Percentiles rank a stretch among this genome's conserved stretches.
Conservation (phyloP, 2,888 invertebrate genomes). For the Cheilosia grossa region DNA sequence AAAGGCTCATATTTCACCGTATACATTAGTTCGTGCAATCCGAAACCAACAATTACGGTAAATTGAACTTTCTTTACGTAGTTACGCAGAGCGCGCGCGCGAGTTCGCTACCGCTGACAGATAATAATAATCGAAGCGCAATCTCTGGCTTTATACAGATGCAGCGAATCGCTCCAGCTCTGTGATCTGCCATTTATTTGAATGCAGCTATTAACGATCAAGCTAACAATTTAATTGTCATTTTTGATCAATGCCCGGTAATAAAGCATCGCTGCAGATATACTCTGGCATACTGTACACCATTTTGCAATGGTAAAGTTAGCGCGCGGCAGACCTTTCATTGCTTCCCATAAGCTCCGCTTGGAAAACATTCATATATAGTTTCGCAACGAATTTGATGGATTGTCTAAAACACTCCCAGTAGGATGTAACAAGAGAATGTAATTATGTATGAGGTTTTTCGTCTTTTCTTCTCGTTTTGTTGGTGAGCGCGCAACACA, state of each 20-base stretch:
- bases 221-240: constrained; percentile 72
- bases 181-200: constrained; percentile 28
- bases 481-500: neutral
- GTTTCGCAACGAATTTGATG: constrained; percentile 68
- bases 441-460: constrained; percentile 4
- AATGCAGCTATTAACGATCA: constrained; percentile 52
- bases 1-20: constrained; percentile 70
- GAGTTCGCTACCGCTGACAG: constrained; percentile 1
- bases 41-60: constrained; percentile 62
- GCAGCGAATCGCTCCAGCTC: constrained; percentile 23
- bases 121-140: constrained; percentile 16
- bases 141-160: constrained; percentile 2
- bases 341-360: constrained; percentile 2
- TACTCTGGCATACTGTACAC: neutral
- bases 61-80: constrained; percentile 50
- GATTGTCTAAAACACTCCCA: constrained; percentile 66
- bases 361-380: neutral
- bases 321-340: constrained; percentile 27
- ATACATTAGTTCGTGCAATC: constrained; percentile 67
- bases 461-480: neutral
- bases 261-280: constrained; percentile 24
- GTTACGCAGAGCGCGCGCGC: constrained; percentile 17
- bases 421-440: constrained; percentile 15
- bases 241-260: constrained; percentile 68
- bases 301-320: constrained; percentile 32